A percentile compares a stretch with the other conserved stretches of the same genome.
phyloP scores from a whole-genome alignment of 92 coral and sea anemone species.

The Porites lobata region DNA sequence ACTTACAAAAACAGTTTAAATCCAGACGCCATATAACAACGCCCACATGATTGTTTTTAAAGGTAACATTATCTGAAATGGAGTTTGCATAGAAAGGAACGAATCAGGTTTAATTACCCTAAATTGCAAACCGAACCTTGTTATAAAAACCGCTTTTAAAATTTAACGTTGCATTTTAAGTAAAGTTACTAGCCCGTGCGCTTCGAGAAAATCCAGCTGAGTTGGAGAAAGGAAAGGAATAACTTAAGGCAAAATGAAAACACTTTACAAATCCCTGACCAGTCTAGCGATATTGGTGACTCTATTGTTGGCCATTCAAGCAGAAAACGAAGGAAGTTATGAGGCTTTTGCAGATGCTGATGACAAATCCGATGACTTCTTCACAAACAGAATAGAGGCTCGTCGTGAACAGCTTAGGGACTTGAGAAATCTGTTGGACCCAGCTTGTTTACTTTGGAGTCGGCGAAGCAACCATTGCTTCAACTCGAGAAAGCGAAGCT shows the following conservation, averaged over 20 bases:
- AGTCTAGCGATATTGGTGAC: neutral
- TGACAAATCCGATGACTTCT: neutral
- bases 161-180: neutral
- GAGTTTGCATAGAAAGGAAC: too few relatives aligned
- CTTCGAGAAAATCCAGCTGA: neutral
- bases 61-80: too few relatives aligned
- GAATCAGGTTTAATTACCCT: too few relatives aligned
- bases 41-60: too few relatives aligned
- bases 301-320: neutral
- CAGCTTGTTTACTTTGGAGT: conserved; percentile 19
- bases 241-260: conserved; percentile 21
- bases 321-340: neutral
- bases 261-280: neutral
- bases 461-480: neutral
- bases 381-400: conserved; percentile 18
- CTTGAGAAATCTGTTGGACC: conserved; percentile 11
- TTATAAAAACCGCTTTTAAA: conserved; percentile 23
- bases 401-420: conserved; percentile 8
- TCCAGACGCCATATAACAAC: too few relatives aligned
- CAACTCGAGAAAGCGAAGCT: conserved; percentile 5
- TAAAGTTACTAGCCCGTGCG: neutral
- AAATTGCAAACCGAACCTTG: neutral
- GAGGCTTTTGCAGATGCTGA: neutral
- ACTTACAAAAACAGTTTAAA: too few relatives aligned
- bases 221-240: too few relatives aligned